Base-by-base conservation (phyloP, 2,797 vertebrate species). In the Fratercula arctica region DNA sequence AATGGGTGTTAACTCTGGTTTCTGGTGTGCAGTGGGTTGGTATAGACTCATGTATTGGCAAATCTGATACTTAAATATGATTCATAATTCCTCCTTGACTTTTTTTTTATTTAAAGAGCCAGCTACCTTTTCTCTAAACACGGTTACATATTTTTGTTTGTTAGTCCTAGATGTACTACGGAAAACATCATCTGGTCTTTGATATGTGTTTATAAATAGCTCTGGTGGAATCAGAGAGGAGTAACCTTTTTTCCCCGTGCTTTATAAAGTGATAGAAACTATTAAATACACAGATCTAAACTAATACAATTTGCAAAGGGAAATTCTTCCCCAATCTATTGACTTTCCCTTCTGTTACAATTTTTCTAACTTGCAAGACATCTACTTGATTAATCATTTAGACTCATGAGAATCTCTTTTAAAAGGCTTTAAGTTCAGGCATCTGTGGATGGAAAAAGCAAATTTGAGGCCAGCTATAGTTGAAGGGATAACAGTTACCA, bases 31-130 rank as follows among this genome's bases (percentile, higher is more conserved):
- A 29, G 2, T 75, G 79, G 45, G 41, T 91, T 90, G 70, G 73
- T 35, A 11, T 29, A 70, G 80, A 3, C 48, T 80, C 26, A 68
- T 67, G 50, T 79, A 0, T 51, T 82, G 91, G 84, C 67, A 93
- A 69, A 87, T 78, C 23, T 78, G 64, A 51, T 87, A 73, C 26
- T 57, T 59, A 56, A 68, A 57, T 59, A 70, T 87, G 84, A 92
- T 60, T 95, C 89, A 77, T 90, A 73, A 70, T 92, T 85, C 80
- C 46, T 82, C 6, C 37, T 74, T 53, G 51, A 35, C 56, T 35
- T 46, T 59, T 73, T 63, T 43, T 26, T 85, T 37, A 29, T 87
- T 95, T 96, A 91, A 96, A 87, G 86, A 87, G 70, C 51, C 56
- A 87, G 48, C 68, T 79, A 92, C 78, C 78, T 87, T 77, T 93